Conservation (phyloP, 2,888 invertebrate species). For the Augiades crinisus region DNA sequence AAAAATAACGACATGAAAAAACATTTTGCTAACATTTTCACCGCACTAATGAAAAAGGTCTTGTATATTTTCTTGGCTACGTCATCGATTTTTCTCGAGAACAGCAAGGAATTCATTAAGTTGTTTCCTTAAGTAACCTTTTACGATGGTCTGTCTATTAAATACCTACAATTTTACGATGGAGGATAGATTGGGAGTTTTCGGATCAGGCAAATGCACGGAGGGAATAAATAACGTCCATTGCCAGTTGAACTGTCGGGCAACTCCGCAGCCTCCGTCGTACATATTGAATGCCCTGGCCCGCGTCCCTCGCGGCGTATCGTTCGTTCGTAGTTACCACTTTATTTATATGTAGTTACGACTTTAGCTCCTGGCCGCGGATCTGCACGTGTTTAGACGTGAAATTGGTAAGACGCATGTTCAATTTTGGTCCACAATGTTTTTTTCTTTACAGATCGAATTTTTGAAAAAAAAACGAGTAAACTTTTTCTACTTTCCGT, state of each 20-base stretch:
- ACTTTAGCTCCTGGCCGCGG: no score
- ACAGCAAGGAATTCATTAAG: neutral
- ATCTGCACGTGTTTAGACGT: no score
- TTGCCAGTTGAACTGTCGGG: conserved; percentile 17
- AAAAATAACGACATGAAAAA: no score
- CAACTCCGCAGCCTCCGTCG: conserved; percentile 12
- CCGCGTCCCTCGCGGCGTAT: neutral
- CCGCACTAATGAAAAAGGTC: neutral
- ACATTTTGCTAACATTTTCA: no score
- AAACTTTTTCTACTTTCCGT: no score
- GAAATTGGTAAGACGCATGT: no score
- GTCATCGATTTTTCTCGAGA: neutral
- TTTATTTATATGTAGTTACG: conserved; percentile 35
- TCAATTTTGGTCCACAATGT: no score
- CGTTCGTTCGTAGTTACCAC: conserved; percentile 12
- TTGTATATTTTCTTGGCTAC: neutral
- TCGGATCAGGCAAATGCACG: neutral
- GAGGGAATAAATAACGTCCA: conserved; percentile 7
- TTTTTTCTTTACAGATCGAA: no score
- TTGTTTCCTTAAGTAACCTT: neutral
- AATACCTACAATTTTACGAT: neutral
- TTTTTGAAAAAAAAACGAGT: no score
- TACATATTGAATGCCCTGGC: conserved; percentile 7
- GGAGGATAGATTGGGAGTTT: neutral
- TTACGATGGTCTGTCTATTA: neutral